These are phyloP conservation scores for Tachuris rubrigastra DNA, from an alignment of 2,113 vertebrate species.

Conservation along the genomic window DNA sequence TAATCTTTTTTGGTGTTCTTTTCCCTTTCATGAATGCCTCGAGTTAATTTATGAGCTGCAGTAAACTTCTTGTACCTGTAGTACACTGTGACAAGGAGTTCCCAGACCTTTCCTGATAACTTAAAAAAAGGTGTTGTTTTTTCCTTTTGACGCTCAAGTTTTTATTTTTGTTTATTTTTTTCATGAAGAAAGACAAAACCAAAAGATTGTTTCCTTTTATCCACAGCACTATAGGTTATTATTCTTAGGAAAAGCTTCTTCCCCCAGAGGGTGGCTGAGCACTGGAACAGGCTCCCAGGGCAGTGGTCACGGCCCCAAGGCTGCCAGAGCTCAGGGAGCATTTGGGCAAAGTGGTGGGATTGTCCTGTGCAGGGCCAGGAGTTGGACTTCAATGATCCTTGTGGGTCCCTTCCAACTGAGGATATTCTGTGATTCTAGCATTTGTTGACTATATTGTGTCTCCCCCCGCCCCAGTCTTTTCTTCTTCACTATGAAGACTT, in stretches of 20 bases:
- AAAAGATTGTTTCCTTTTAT: neutral
- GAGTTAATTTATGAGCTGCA: neutral
- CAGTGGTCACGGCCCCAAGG: fast-evolving
- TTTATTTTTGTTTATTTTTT: neutral
- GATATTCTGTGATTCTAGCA: neutral
- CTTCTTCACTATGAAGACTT: neutral
- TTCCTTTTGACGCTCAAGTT: neutral
- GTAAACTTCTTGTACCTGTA: neutral
- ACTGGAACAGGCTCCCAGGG: neutral
- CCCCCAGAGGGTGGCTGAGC: neutral
- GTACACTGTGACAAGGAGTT: neutral
- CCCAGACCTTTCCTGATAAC: neutral
- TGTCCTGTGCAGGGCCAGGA: neutral
- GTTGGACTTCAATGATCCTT: neutral
- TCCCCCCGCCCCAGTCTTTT: neutral
- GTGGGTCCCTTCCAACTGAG: neutral
- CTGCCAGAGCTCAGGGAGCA: neutral
- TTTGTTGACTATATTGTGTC: neutral
- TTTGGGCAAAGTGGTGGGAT: fast-evolving
- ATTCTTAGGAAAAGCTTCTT: neutral
- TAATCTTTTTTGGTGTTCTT: neutral
- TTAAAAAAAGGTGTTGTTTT: neutral
- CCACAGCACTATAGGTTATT: neutral
- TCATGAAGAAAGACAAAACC: neutral
- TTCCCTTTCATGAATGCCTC: neutral